Percentiles rank a stretch among this genome's conserved stretches.
Conservation (phyloP, 1,140 invertebrate species). For the Dolichoris vasculosae region DNA sequence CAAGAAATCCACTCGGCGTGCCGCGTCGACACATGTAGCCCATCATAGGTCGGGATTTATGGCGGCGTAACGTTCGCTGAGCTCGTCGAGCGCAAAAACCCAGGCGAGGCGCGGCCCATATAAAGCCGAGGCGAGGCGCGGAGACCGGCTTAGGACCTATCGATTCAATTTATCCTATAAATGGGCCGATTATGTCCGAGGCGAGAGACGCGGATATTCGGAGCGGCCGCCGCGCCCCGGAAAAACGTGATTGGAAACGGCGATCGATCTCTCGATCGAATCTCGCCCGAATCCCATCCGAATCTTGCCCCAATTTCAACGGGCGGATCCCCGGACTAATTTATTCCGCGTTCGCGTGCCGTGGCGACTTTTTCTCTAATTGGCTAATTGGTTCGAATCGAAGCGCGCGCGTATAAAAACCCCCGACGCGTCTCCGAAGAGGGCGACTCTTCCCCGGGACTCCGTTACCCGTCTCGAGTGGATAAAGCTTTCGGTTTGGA, state of each 20-base stretch:
- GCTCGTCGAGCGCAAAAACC: not conserved
- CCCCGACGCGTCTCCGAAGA: not conserved
- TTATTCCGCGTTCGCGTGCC: constrained; percentile 7
- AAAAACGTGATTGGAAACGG: constrained; percentile 34
- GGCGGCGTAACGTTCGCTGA: constrained; percentile 57
- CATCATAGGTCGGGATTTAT: constrained; percentile 71
- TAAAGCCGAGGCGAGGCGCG: constrained; percentile 54
- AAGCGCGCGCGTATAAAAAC: not conserved
- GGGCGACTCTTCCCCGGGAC: not conserved
- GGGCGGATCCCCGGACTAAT: not conserved
- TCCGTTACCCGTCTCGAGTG: not conserved
- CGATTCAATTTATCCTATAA: constrained; percentile 67
- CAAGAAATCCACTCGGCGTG: constrained; percentile 67
- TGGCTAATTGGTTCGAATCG: not conserved
- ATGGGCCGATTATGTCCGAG: constrained; percentile 58
- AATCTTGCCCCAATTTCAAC: not conserved
- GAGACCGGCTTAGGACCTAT: constrained; percentile 6
- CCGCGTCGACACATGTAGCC: constrained; percentile 69
- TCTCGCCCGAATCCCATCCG: too few species aligned
- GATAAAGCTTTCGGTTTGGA: not conserved
- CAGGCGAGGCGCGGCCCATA: constrained; percentile 51
- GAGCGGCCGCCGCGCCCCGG: not conserved
- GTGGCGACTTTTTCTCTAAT: not conserved
- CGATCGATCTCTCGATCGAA: not conserved
- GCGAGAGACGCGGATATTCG: not conserved